phyloP scores from a whole-genome alignment of 2,888 invertebrate genomes.

The Calameuta pallipes region DNA sequence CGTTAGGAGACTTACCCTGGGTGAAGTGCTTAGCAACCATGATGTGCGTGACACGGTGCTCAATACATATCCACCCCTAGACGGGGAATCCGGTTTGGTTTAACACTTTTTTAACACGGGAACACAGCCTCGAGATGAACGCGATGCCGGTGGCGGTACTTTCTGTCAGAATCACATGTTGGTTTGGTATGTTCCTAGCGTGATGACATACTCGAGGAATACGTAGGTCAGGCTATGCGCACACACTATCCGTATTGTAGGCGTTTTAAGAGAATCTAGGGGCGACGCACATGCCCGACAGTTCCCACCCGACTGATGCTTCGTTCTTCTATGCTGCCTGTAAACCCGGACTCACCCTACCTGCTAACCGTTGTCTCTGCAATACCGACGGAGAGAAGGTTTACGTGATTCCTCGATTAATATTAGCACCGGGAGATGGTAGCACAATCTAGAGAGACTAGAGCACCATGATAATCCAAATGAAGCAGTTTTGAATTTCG shows the following conservation, averaged over 20 bases:
- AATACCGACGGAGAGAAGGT: neutral
- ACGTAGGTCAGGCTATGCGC: neutral
- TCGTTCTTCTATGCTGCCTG: slow-evolving; percentile 25
- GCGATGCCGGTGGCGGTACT: slow-evolving; percentile 29
- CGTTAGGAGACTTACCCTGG: slow-evolving; percentile 56
- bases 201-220: neutral
- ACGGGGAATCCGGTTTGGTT: slow-evolving; percentile 8
- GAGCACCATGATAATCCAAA: neutral
- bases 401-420: neutral
- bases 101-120: slow-evolving; percentile 19
- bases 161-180: slow-evolving; percentile 53
- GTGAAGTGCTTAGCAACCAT: slow-evolving; percentile 64
- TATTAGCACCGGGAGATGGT: neutral
- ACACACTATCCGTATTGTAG: neutral
- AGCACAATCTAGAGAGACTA: neutral
- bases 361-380: slow-evolving; percentile 17
- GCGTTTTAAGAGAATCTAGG: slow-evolving; percentile 20
- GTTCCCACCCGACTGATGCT: slow-evolving; percentile 63
- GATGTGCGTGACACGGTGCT: slow-evolving; percentile 47
- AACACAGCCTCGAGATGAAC: slow-evolving; percentile 15
- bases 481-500: neutral
- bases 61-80: slow-evolving; percentile 41
- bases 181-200: slow-evolving; percentile 13
- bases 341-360: slow-evolving; percentile 28
- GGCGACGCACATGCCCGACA: slow-evolving; percentile 46